Base-by-base conservation (phyloP, 1,140 invertebrate genomes). In the Ylistrum balloti region DNA sequence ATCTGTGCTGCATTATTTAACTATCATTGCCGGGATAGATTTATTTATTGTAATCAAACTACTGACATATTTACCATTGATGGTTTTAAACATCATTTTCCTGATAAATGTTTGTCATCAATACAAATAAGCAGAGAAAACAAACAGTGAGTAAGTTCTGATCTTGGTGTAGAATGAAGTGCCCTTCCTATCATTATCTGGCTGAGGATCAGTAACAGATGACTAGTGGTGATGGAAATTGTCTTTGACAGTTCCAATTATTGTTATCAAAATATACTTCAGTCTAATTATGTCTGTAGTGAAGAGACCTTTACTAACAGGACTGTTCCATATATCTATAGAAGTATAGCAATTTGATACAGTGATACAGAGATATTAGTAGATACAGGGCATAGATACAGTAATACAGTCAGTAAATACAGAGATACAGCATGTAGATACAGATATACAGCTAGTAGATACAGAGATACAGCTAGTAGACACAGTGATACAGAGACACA, bases 191-290 rank as follows among this genome's bases (percentile, higher is more conserved):
- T 22, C 0, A 74, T 74, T n/a, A 74, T 74, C 56, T 7, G 7
- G 28, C 56, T 74, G 56, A n/a, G 1, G 56, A 74, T 28, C 56
- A 45, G 9, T 74, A 2, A 28, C 56, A 74, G 56, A 74, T 74
- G 56, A 74, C 22, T n/a, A 74, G 17, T 74, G n/a, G n/a, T 74
- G 56, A 74, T 5, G 56, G 56, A 28, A 74, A 17, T 74, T 74
- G 56, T 74, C 56, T 74, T 74, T 17, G 56, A 74, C 56, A 74
- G 15, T 74, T 28, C 56, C 56, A 74, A 74, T 74, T 74, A 74
- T 74, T 74, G 56, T 74, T 74, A 74, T 74, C 56, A 74, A 28
- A 74, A 74, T 74, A 74, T 74, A 74, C 56, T 74, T 74, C n/a
- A n/a, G 22, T 28, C 22, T 74, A 28, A 74, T 74, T 74, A 74